These are phyloP conservation scores for Xestia sexstrigata DNA, from an alignment of 2,888 invertebrate genomes.

Conservation along the genomic window DNA sequence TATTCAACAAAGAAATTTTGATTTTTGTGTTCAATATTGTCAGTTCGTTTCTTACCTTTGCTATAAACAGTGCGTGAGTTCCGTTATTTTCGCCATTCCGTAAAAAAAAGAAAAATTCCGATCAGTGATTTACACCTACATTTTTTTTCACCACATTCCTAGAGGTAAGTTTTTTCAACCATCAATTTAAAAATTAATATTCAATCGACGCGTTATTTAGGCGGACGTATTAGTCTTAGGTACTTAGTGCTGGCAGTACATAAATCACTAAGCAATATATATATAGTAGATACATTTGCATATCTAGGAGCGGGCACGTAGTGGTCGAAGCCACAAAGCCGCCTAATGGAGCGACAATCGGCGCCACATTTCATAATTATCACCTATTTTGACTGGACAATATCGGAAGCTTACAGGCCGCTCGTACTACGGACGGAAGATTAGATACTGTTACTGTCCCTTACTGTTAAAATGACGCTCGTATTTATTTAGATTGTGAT, in stretches of 20 bases:
- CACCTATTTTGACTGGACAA: slow-evolving; percentile 88
- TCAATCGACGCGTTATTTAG: slow-evolving; percentile 44
- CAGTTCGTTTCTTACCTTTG: slow-evolving; percentile 62
- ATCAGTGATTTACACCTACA: slow-evolving; percentile 14
- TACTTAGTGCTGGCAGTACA: slow-evolving; percentile 54
- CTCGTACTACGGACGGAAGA: slow-evolving; percentile 69
- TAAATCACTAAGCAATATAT: slow-evolving; percentile 64
- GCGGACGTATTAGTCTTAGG: slow-evolving; percentile 50
- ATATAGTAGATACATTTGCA: slow-evolving; percentile 79
- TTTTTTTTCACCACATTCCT: background rate
- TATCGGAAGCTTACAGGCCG: slow-evolving; percentile 81
- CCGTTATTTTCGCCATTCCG: background rate
- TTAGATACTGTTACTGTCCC: slow-evolving; percentile 70
- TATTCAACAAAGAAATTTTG: slow-evolving; percentile 69
- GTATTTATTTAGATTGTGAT: slow-evolving; percentile 37
- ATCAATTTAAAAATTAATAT: slow-evolving; percentile 41
- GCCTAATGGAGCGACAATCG: slow-evolving; percentile 88
- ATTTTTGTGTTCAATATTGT: slow-evolving; percentile 63
- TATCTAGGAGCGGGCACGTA: slow-evolving; percentile 81
- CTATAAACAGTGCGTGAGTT: slow-evolving; percentile 42
- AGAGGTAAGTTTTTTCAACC: slow-evolving; percentile 54
- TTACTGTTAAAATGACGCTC: slow-evolving; percentile 48
- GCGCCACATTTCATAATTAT: slow-evolving; percentile 89
- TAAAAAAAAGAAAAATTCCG: background rate
- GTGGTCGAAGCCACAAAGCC: slow-evolving; percentile 83